Evolutionary conservation across 2,888 invertebrate species (phyloP), one percentile per base, ranked within the genome.

Genomic region (Stenotaenia linearis): DNA sequence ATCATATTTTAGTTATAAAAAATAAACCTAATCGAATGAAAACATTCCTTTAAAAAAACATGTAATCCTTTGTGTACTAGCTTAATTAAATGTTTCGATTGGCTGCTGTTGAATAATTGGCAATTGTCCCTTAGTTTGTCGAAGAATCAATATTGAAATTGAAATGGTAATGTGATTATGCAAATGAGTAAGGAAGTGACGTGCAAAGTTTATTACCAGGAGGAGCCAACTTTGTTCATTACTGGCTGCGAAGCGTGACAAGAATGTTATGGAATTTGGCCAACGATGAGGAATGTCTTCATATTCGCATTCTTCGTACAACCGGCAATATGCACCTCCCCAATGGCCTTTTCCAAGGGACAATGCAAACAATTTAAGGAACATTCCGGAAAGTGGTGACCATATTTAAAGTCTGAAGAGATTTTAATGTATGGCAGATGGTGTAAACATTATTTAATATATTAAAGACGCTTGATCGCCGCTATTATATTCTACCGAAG

Each of bases 251-350:
- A 69, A 69, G 69, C 69, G 69, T 69, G 69, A 69, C 69, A 69
- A 69, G 69, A 69, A 69, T 69, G 69, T 69, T 12, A 69, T 69
- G 69, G 69, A 69, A 69, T 69, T 69, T 69, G 69, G 69, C 23
- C 25, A 69, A 69, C 28, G 69, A 69, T 69, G 69, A 69, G 69
- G 69, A 69, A 69, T 69, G 69, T 69, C 69, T 69, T 69, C 69
- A 69, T 69, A 69, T 69, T 69, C 69, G 28, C 69, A 69, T 69
- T 69, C 69, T 15, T 50, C 28, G 28, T 6, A 25, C 25, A 25
- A 12, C 25, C 25, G 69, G 28, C n/a, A 69, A 69, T 69, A 69
- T 69, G 69, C 69, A 28, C 28, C n/a, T 28, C 69, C 12, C 1
- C 69, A 69, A 69, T 69, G 69, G 69, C 28, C 69, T 69, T 69